Evolutionary conservation across 1,140 invertebrate species (phyloP).

Genomic region (Diuraphis noxia): DNA sequence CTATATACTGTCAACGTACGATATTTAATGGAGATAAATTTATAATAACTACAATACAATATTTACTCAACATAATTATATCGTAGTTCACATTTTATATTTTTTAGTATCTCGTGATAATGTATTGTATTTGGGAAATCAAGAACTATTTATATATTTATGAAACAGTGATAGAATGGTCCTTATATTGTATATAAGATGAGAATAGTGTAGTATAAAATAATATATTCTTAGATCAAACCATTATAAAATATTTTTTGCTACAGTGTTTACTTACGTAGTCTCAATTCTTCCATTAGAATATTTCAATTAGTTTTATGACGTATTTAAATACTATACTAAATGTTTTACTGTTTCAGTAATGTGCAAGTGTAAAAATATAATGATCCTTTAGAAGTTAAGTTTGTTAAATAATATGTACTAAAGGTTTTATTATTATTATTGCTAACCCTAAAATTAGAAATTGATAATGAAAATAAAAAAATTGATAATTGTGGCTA

Average conservation of each 20-base stretch:
- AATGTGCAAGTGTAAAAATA: background rate
- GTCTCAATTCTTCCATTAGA: background rate
- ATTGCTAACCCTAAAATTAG: background rate
- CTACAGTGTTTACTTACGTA: background rate
- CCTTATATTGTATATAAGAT: background rate
- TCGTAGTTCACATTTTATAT: background rate
- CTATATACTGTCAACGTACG: background rate
- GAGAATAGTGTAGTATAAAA: background rate
- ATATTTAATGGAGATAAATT: background rate
- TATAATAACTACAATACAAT: background rate
- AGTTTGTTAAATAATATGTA: background rate
- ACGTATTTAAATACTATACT: background rate
- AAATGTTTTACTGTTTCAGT: background rate
- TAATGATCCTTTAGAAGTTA: background rate
- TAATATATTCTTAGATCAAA: background rate
- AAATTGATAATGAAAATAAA: background rate
- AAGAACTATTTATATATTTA: background rate
- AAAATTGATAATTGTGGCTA: too few relatives aligned
- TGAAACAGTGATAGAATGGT: background rate
- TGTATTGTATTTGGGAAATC: background rate
- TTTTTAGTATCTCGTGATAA: background rate
- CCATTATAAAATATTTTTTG: background rate
- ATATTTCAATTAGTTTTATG: background rate
- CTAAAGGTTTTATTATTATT: background rate
- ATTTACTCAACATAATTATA: background rate